Base-by-base conservation (phyloP, 2,888 invertebrate species). In the Oscheius onirici region DNA sequence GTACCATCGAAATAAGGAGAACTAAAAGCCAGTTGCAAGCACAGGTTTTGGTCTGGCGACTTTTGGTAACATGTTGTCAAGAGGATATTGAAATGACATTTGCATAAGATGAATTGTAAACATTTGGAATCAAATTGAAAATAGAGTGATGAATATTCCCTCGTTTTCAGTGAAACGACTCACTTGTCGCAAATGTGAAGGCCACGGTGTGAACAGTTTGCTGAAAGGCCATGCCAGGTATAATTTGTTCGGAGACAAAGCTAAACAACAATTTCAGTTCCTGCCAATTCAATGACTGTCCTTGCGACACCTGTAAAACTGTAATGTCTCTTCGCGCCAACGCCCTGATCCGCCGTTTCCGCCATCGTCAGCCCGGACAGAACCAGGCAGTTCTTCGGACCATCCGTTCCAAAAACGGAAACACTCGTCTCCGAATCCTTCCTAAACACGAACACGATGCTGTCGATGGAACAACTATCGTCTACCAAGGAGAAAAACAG, bases 201-300 rank as follows among this genome's bases (percentile, higher is more conserved):
- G 82, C n/a, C 85, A 85, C 61, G 83, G 83, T 3, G 28, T 76
- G 22, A 65, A 73, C 46, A 73, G 76, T 11, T 71, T 80, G 22
- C 74, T 85, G 58, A 85, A 85, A 61, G 84, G 84, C 5, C 85
- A 85, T 52, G 83, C 84, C 10, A n/a, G n/a, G n/a, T n/a, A n/a
- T n/a, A n/a, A n/a, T n/a, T n/a, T n/a, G n/a, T n/a, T n/a, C n/a
- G n/a, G n/a, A n/a, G n/a, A n/a, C n/a, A n/a, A n/a, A n/a, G n/a
- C n/a, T n/a, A n/a, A n/a, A n/a, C n/a, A n/a, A n/a, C n/a, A n/a
- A n/a, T n/a, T n/a, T n/a, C n/a, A 72, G 81, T 20, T 57, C 71
- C 10, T 85, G 85, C 41, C 84, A 83, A 3, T 85, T 73, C 78
- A 82, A 81, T 28, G 71, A 79, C 20, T 85, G 85, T 69, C 46